Conservation (phyloP, 2,113 vertebrate genomes). For the Turnix velox region DNA sequence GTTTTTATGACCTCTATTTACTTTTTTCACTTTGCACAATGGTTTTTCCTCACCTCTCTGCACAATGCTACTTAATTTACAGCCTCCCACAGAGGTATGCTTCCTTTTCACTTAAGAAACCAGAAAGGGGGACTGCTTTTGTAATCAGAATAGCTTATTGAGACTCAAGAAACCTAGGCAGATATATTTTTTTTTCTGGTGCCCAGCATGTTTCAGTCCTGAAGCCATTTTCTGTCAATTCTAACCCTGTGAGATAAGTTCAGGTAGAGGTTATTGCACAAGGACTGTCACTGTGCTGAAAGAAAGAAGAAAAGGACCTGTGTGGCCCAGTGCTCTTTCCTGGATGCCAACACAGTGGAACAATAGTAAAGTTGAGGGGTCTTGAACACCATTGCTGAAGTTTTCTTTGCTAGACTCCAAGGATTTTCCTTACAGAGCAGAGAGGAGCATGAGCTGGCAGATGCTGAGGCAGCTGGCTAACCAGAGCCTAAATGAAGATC, state of each 20-base stretch:
- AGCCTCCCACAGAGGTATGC: not conserved
- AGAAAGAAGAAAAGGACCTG: not conserved
- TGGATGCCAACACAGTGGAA: rapidly evolving
- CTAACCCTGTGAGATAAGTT: too few species aligned
- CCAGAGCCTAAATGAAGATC: not conserved
- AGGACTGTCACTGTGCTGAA: too few species aligned
- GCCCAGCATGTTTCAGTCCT: too few species aligned
- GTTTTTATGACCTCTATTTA: not conserved
- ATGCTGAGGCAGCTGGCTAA: not conserved
- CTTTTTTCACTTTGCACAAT: not conserved
- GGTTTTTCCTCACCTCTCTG: too few species aligned
- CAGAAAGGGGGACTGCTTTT: not conserved
- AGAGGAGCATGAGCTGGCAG: rapidly evolving
- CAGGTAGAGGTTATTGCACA: too few species aligned
- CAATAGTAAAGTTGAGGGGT: not conserved
- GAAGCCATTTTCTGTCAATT: too few species aligned
- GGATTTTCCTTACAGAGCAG: not conserved
- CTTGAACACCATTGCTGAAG: not conserved
- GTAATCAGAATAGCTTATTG: not conserved
- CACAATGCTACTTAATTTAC: not conserved
- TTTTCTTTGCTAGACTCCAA: not conserved
- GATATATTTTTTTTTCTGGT: too few species aligned
- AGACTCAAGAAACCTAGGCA: not conserved
- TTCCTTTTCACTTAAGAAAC: not conserved
- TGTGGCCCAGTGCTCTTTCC: not conserved